Evolutionary conservation across 2,888 invertebrate species (phyloP), one percentile per base, ranked within the genome.

Genomic region (Nudaria mundana): DNA sequence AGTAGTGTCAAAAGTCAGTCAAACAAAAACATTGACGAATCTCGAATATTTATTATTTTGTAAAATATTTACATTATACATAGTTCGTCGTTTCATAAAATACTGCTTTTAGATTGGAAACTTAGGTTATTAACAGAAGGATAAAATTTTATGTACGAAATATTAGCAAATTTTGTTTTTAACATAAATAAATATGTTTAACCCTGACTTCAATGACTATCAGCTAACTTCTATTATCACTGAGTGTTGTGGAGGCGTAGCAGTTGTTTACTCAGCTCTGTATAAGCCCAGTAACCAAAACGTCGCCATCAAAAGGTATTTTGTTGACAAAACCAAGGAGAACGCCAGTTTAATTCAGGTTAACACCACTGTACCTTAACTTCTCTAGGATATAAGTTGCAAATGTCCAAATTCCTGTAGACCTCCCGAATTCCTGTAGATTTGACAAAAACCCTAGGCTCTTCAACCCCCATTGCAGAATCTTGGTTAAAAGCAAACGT

Each of bases 251-350:
- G 92, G 93, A 59, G 92, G 92, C 32, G 89, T 90, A 48, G 94
- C 93, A 6, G 91, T 92, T 2, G 93, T 95, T 13, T 93, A 93
- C 67, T 90, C 94, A 32, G 94, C 93, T 8, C 89, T 92, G 51
- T 93, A 94, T 72, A 87, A 90, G 48, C 91, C 92, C 5, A 91
- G 90, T 35, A 91, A 91, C 40, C 91, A 91, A 51, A 90, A 92
- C 81, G 92, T 95, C 38, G 93, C 94, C 3, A 81, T 95, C 20
- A 95, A 95, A 68, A 92, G 93, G 64, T 94, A 93, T 76, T 92
- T 93, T 64, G 90, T 95, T 73, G 95, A 95, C 63, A 92, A 91
- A 66, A 90, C 91, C 11, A 92, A 91, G 57, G 86, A 86, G 46
- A 92, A 93, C 58, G 91, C 90, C 6, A 84, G 77, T 66, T 75